Conservation (phyloP, 2,888 invertebrate genomes). For the Sussaba pulchella region DNA sequence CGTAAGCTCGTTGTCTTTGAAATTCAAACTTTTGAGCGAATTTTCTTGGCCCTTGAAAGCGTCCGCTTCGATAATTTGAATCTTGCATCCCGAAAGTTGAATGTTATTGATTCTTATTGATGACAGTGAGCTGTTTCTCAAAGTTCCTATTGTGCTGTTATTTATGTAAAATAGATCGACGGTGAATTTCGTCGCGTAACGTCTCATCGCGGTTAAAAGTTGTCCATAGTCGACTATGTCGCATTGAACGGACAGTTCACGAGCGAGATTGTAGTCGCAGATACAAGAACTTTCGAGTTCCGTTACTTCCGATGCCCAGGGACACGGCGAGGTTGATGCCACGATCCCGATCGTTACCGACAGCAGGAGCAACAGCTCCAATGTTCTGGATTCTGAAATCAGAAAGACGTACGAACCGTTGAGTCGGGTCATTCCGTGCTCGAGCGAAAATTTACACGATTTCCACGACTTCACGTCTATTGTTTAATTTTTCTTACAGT, state of each 20-base stretch:
- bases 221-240: slow-evolving; percentile 93
- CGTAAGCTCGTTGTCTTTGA: slow-evolving; percentile 92
- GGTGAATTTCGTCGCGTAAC: slow-evolving; percentile 87
- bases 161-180: slow-evolving; percentile 95
- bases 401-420: neutral
- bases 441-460: slow-evolving; percentile 28
- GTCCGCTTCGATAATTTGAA: slow-evolving; percentile 88
- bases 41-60: slow-evolving; percentile 94
- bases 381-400: slow-evolving; percentile 49
- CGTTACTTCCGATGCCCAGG: slow-evolving; percentile 91
- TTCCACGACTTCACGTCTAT: neutral
- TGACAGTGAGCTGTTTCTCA: slow-evolving; percentile 89
- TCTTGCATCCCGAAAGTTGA: slow-evolving; percentile 93
- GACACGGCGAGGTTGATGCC: slow-evolving; percentile 89
- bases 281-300: slow-evolving; percentile 94
- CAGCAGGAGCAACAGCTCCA: slow-evolving; percentile 69
- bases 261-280: slow-evolving; percentile 94
- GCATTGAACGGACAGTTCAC: slow-evolving; percentile 95
- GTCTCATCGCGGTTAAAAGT: slow-evolving; percentile 90
- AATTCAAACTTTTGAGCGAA: slow-evolving; percentile 92
- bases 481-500: slow-evolving; percentile 1
- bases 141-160: slow-evolving; percentile 91
- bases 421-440: slow-evolving; percentile 12
- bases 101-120: slow-evolving; percentile 92
- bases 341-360: slow-evolving; percentile 66